phyloP scores from a whole-genome alignment of 1,140 invertebrate genomes.

The Condylostylus longicornis region DNA sequence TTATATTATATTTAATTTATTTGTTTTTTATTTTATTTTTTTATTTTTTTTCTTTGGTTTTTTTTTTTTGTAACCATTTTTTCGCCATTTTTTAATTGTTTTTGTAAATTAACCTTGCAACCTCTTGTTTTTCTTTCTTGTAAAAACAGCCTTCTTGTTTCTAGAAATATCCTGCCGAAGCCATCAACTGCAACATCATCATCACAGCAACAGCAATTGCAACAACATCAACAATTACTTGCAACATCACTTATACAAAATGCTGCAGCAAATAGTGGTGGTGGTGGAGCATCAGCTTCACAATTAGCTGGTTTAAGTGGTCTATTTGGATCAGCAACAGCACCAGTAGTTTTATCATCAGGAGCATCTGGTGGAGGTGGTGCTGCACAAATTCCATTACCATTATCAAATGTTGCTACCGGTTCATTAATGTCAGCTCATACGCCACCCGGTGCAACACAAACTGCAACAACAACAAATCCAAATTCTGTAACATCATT shows the following conservation, averaged over 20 bases:
- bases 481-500: too few relatives aligned
- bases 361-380: too few relatives aligned
- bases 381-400: not conserved
- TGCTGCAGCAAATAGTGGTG: too few relatives aligned
- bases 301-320: too few relatives aligned
- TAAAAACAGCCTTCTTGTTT: slow-evolving; percentile 3
- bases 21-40: not conserved
- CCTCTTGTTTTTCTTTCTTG: not conserved
- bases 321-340: too few relatives aligned
- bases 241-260: too few relatives aligned
- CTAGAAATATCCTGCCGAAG: slow-evolving; percentile 11
- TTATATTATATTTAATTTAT: too few relatives aligned
- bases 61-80: not conserved
- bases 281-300: too few relatives aligned
- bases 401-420: not conserved
- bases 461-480: not conserved
- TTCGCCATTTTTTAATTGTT: not conserved
- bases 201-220: not conserved
- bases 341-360: too few relatives aligned
- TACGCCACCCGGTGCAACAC: not conserved
- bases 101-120: not conserved
- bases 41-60: not conserved
- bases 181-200: slow-evolving; percentile 5
- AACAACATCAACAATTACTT: too few relatives aligned
- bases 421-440: not conserved